Base-by-base conservation (phyloP, 2,113 vertebrate species). In the Pangasianodon hypophthalmus region DNA sequence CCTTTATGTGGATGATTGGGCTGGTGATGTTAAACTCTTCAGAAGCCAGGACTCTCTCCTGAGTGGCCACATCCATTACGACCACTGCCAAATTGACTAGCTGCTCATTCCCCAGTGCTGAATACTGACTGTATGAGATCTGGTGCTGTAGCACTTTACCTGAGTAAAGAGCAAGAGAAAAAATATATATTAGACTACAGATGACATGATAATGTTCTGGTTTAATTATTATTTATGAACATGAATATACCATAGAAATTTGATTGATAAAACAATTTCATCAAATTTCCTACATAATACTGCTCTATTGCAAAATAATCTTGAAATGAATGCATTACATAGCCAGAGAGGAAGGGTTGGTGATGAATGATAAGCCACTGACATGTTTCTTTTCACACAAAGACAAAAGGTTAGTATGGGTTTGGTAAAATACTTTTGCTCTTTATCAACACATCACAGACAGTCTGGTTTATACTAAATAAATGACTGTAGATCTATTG, bases 71-170 rank as follows among this genome's bases (percentile, higher is more conserved):
- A 69, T 96, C 96, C 89, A 94, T 92, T 85, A 96, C 29, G 19
- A 96, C 96, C 0, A 93, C 96, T 2, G 96, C 95, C 6, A 96
- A 93, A 91, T 96, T 96, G 84, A 96, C 90, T 89, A 96, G 81
- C 67, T 93, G 37, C 2, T 96, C 94, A 41, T 94, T 95, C 58
- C 90, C 62, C 67, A 93, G 85, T 0, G 88, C 18, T 71, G 93
- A 92, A 75, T 94, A 95, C 83, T 94, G 80, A 0, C 48, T 82
- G 41, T 93, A 92, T 21, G 83, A 32, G 89, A 96, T 96, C 90
- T 95, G 91, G 82, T 95, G 92, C 0, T 56, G 56, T 52, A 96
- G 1, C 24, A 92, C 26, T 67, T 90, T 94, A 77, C 77, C 96
- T 96, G 93, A 69, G 3, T 19, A 56, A 16, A 73, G 7, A 6